Percentiles rank a stretch among this genome's conserved stretches.
These are phyloP conservation scores for Halcyon chelicuti DNA, from an alignment of 2,797 vertebrate genomes.

Conservation along the genomic window DNA sequence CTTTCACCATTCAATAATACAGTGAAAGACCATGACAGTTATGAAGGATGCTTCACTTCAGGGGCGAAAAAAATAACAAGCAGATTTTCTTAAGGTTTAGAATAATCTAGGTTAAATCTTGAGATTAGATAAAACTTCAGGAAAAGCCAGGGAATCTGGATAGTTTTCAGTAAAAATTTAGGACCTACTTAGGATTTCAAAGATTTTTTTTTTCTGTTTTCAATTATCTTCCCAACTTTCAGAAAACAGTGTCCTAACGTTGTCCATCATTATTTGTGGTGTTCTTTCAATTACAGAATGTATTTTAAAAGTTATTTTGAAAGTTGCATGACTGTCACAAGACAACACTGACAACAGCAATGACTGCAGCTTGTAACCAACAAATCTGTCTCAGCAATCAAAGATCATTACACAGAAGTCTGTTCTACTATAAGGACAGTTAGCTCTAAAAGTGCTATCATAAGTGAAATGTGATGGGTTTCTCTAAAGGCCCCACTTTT, in stretches of 20 bases:
- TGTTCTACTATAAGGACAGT: background rate
- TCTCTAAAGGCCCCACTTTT: background rate
- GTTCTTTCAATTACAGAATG: background rate
- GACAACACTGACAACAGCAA: background rate
- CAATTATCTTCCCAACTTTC: background rate
- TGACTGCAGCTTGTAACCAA: background rate
- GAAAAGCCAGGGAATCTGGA: background rate
- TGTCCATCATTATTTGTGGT: background rate
- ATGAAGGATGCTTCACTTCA: background rate
- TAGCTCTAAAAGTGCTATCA: background rate
- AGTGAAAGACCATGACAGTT: background rate
- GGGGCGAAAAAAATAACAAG: background rate
- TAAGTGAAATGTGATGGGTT: background rate
- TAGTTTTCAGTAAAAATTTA: background rate
- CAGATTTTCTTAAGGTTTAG: background rate
- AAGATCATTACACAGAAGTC: background rate
- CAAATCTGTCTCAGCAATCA: background rate
- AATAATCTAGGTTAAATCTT: background rate
- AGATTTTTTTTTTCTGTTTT: background rate
- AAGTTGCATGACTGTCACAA: background rate
- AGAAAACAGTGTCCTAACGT: background rate
- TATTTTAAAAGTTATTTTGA: background rate
- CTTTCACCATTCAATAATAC: background rate
- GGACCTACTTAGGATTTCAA: background rate
- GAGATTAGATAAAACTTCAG: background rate